Evolutionary conservation across 2,113 vertebrate genomes (phyloP).

Genomic region (Meleagris gallopavo): DNA sequence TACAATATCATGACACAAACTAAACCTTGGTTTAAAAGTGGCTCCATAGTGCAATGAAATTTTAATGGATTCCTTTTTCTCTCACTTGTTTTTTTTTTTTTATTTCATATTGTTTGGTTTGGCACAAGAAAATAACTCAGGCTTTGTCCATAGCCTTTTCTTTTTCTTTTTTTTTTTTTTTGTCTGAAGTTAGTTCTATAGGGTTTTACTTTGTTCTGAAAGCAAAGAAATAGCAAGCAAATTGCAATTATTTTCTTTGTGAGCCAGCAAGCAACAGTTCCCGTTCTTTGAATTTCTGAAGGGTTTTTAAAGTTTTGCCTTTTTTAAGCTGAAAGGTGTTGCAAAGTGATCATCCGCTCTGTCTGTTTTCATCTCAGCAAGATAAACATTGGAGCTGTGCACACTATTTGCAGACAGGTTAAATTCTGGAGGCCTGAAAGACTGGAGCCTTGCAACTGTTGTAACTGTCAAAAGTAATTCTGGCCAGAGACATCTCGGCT

Average conservation of each 20-base stretch:
- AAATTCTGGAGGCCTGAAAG: background rate
- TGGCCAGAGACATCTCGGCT: background rate
- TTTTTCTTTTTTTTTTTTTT: background rate
- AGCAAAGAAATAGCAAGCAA: background rate
- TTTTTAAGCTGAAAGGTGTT: background rate
- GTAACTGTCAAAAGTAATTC: constrained; percentile 31
- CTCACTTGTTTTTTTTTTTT: background rate
- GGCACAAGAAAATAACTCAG: background rate
- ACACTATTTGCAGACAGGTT: background rate
- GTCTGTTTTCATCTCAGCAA: background rate
- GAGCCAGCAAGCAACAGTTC: background rate
- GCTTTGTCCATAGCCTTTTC: background rate
- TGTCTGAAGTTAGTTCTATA: background rate
- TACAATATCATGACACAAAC: background rate
- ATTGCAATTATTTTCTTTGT: background rate
- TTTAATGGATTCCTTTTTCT: constrained; percentile 1
- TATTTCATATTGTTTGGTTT: background rate
- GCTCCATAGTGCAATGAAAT: background rate
- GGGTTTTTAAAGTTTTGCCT: background rate
- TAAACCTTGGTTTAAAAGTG: background rate
- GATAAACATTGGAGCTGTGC: background rate
- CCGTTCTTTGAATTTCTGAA: background rate
- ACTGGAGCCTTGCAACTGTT: background rate
- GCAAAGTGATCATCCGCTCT: background rate
- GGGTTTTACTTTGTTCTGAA: background rate